A percentile compares a stretch with the other conserved stretches of the same genome.
These are phyloP conservation scores for Thereva unica DNA, from an alignment of 2,888 invertebrate genomes.

Conservation along the genomic window DNA sequence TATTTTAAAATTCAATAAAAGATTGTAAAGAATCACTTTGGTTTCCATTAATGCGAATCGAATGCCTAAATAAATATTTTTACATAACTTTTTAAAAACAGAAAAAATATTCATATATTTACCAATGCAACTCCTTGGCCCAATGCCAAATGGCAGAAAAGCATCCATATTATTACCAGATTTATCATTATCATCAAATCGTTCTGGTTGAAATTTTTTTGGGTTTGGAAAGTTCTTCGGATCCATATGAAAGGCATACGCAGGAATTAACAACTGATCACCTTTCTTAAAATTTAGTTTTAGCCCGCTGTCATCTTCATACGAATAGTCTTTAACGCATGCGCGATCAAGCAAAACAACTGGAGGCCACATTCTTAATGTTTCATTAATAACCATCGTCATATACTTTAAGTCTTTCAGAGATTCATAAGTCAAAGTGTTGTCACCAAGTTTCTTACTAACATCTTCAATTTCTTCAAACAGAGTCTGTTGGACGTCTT, in stretches of 20 bases:
- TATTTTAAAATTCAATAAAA: constrained; percentile 51
- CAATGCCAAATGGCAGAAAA: constrained; percentile 64
- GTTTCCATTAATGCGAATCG: constrained; percentile 55
- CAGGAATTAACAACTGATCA: constrained; percentile 53
- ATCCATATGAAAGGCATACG: constrained; percentile 60
- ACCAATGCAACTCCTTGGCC: constrained; percentile 68
- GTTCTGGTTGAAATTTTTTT: constrained; percentile 63
- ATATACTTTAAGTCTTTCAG: constrained; percentile 65
- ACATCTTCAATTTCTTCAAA: constrained; percentile 62
- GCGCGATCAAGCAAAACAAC: constrained; percentile 58
- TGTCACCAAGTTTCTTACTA: constrained; percentile 55
- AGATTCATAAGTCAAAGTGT: constrained; percentile 62
- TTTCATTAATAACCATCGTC: constrained; percentile 62
- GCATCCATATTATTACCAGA: constrained; percentile 58
- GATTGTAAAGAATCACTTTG: constrained; percentile 52
- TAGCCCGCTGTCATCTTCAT: constrained; percentile 47
- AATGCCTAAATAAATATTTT: constrained; percentile 46
- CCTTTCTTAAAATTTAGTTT: constrained; percentile 51
- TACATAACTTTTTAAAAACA: not conserved
- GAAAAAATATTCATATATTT: not conserved
- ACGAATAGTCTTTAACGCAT: constrained; percentile 61
- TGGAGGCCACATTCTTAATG: constrained; percentile 62
- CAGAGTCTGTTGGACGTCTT: constrained; percentile 63
- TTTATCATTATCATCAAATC: constrained; percentile 63
- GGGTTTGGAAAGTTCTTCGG: constrained; percentile 62